Conservation (phyloP, 2,888 invertebrate species). For the Pristionchus entomophagus region DNA sequence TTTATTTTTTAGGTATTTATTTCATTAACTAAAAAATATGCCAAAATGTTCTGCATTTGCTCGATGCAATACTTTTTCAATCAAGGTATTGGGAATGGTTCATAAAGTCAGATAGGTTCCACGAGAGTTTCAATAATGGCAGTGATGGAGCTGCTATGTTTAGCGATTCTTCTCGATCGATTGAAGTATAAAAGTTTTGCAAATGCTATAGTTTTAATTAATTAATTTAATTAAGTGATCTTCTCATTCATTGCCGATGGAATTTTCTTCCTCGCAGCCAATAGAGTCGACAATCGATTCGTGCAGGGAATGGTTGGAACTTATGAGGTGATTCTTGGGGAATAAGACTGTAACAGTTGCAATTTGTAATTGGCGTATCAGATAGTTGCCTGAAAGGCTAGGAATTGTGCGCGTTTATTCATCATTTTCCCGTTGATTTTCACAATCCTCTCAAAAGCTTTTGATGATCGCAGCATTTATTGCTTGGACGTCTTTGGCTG, state of each 20-base stretch:
- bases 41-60: neutral
- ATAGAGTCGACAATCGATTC: conserved; percentile 74
- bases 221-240: conserved; percentile 62
- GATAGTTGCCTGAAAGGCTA: no score
- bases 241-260: conserved; percentile 72
- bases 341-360: no score
- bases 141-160: no score
- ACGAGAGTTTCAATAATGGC: no score
- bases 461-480: neutral
- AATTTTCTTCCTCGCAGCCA: conserved; percentile 74
- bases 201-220: neutral
- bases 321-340: no score
- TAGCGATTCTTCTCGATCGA: no score
- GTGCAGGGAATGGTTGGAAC: conserved; percentile 75
- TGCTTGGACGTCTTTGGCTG: no score
- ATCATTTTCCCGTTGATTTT: neutral
- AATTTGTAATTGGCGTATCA: no score
- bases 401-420: no score
- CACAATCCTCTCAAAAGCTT: neutral
- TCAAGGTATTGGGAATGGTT: no score
- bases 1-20: neutral
- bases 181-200: no score
- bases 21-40: neutral
- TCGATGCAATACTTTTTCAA: neutral
- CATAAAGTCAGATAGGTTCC: no score